Percentiles rank a stretch among this genome's conserved stretches.
phyloP scores from a whole-genome alignment of 2,113 vertebrate genomes.

The Colius striatus region DNA sequence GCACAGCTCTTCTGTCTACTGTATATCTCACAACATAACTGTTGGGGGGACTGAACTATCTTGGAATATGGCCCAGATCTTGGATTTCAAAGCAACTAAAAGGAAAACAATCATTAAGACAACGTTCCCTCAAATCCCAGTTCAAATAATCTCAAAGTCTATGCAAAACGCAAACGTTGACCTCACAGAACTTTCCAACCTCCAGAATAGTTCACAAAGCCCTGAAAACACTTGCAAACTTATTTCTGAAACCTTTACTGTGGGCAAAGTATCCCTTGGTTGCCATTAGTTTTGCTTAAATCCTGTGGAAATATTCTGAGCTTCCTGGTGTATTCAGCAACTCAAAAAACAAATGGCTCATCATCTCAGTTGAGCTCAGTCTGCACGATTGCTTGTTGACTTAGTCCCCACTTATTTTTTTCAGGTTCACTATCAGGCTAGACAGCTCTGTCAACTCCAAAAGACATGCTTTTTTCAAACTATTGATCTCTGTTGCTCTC shows the following conservation, averaged over 20 bases:
- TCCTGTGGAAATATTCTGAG: slow-evolving; percentile 77
- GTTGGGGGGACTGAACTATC: slow-evolving; percentile 28
- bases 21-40: slow-evolving; percentile 21
- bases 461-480: slow-evolving; percentile 84
- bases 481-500: slow-evolving; percentile 87
- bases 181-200: slow-evolving; percentile 59
- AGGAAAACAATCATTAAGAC: slow-evolving; percentile 78
- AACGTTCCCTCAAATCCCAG: slow-evolving; percentile 75
- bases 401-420: slow-evolving; percentile 76
- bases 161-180: slow-evolving; percentile 76
- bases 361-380: slow-evolving; percentile 44
- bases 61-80: slow-evolving; percentile 71
- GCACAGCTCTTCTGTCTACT: slow-evolving; percentile 21
- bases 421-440: slow-evolving; percentile 80
- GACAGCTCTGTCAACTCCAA: slow-evolving; percentile 81
- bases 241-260: slow-evolving; percentile 72
- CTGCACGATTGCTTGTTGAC: slow-evolving; percentile 65
- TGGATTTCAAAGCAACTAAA: slow-evolving; percentile 75
- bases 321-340: slow-evolving; percentile 59
- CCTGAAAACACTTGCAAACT: slow-evolving; percentile 57
- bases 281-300: slow-evolving; percentile 82
- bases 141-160: slow-evolving; percentile 79
- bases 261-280: slow-evolving; percentile 77
- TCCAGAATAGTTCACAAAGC: slow-evolving; percentile 69
- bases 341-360: slow-evolving; percentile 50